phyloP scores from a whole-genome alignment of 2,797 vertebrate species.

The Choloepus didactylus region DNA sequence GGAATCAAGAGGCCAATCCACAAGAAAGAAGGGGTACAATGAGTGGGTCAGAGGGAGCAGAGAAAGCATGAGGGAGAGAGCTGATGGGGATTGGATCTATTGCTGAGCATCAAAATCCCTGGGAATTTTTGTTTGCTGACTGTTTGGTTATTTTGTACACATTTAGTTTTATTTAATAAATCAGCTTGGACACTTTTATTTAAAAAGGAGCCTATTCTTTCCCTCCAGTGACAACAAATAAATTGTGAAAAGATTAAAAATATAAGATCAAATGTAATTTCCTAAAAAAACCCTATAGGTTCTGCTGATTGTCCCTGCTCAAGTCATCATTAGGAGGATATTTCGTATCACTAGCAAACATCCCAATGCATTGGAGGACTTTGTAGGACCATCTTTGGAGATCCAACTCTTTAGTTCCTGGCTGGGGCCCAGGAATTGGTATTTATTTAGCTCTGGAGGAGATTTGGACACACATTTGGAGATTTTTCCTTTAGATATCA shows the following conservation, averaged over 20 bases:
- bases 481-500: neutral
- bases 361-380: neutral
- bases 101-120: neutral
- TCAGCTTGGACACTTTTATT: neutral
- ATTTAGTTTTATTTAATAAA: conserved; percentile 28
- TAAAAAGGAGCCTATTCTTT: conserved; percentile 6
- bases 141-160: neutral
- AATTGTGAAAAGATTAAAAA: neutral
- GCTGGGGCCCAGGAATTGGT: neutral
- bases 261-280: neutral
- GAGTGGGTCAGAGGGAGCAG: no score
- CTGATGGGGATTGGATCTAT: accelerated
- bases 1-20: neutral
- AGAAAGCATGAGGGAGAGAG: neutral
- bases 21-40: accelerated
- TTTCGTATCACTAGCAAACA: no score
- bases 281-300: neutral
- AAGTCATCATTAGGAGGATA: no score
- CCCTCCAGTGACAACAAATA: neutral
- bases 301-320: neutral
- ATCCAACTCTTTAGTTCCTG: neutral
- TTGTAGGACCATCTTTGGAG: neutral
- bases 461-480: neutral
- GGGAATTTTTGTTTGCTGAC: neutral
- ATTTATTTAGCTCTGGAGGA: neutral